Percentiles rank a stretch among this genome's conserved stretches.
Conservation (phyloP, 1,140 invertebrate species). For the Sycophila sp. region DNA sequence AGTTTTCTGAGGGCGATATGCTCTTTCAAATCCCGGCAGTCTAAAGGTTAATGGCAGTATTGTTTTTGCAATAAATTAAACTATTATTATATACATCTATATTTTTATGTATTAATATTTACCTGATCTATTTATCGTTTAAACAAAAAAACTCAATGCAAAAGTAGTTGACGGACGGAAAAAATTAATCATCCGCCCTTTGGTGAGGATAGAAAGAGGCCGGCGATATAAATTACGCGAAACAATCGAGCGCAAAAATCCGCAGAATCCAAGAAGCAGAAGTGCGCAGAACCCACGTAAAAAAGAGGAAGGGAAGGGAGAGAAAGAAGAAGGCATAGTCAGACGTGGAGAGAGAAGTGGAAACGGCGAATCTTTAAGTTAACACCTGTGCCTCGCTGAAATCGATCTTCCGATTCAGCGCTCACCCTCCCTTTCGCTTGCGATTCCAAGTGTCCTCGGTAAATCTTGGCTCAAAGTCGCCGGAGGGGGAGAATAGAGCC, state of each 20-base stretch:
- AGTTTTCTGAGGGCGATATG: too few species aligned
- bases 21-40: too few species aligned
- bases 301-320: background rate
- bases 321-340: background rate
- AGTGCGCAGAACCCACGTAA: too few species aligned
- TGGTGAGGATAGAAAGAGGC: background rate
- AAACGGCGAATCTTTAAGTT: constrained; percentile 20
- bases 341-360: background rate
- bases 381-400: constrained; percentile 26
- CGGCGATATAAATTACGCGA: constrained; percentile 25
- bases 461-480: constrained; percentile 17
- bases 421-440: background rate
- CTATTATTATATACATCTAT: too few species aligned
- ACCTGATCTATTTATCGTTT: too few species aligned
- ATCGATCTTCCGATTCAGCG: constrained; percentile 30
- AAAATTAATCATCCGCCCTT: constrained; percentile 22
- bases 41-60: too few species aligned
- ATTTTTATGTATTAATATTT: too few species aligned
- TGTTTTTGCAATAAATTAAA: too few species aligned
- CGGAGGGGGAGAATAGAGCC: background rate
- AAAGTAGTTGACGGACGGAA: background rate
- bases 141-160: too few species aligned
- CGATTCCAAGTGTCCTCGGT: constrained; percentile 22
- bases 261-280: constrained; percentile 1
- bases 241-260: constrained; percentile 31